Conservation (phyloP, 92 coral and sea anemone species). For the Paramuricea clavata region DNA sequence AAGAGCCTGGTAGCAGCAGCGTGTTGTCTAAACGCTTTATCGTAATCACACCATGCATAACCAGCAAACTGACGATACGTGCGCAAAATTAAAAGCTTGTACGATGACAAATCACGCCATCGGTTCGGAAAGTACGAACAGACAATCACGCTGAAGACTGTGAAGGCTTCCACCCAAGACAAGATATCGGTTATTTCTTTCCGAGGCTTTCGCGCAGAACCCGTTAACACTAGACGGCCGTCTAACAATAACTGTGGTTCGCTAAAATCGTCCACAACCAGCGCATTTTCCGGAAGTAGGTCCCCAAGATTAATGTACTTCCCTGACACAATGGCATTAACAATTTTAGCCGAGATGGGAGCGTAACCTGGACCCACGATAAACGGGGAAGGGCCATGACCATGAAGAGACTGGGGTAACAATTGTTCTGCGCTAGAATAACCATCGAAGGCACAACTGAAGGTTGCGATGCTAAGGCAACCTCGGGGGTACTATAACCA, state of each 20-base stretch:
- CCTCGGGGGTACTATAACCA: no score
- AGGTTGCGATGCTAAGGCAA: no score
- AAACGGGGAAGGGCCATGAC: not conserved
- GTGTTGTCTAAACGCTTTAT: constrained; percentile 52
- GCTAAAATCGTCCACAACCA: not conserved
- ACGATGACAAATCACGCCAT: constrained; percentile 45
- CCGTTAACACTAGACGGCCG: not conserved
- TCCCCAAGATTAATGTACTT: not conserved
- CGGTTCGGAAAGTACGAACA: constrained; percentile 40
- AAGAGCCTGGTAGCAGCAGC: constrained; percentile 37
- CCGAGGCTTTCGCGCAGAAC: not conserved
- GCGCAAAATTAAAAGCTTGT: constrained; percentile 46
- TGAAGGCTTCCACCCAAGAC: constrained; percentile 56
- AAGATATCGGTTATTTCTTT: not conserved
- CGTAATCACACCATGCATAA: constrained; percentile 53
- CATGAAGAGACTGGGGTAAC: no score
- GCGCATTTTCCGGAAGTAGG: not conserved
- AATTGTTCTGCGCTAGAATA: no score
- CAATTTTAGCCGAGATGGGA: not conserved
- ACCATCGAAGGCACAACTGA: no score
- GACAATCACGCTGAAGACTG: constrained; percentile 22
- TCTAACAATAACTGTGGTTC: not conserved
- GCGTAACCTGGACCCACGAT: constrained; percentile 19
- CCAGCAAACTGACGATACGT: constrained; percentile 43
- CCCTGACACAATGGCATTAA: not conserved